Evolutionary conservation across 2,113 vertebrate genomes (phyloP).

Genomic region (Rhinolophus sinicus): DNA sequence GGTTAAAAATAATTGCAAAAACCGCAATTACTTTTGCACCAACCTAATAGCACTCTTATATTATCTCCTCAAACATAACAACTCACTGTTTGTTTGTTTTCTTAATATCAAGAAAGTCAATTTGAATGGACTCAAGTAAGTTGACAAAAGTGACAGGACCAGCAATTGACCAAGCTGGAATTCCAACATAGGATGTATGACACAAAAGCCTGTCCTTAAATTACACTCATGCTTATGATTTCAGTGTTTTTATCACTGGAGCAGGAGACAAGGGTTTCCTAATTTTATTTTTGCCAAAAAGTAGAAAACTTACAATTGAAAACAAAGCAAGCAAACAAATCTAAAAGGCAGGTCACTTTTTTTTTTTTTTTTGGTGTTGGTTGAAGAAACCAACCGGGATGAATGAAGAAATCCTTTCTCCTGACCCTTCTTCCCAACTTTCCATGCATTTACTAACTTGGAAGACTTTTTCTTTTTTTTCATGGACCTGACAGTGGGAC

Average conservation of each 20-base stretch:
- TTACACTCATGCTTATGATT: background rate
- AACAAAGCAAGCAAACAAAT: background rate
- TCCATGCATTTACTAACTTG: background rate
- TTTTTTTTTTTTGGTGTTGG: background rate
- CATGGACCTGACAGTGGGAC: accelerated
- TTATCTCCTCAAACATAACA: background rate
- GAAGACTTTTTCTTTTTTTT: background rate
- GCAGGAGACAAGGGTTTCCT: background rate
- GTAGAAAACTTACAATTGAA: background rate
- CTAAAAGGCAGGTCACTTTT: background rate
- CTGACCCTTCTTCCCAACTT: background rate
- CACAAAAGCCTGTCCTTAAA: background rate
- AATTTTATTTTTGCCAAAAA: background rate
- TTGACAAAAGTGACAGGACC: background rate
- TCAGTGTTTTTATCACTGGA: background rate
- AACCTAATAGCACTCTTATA: background rate
- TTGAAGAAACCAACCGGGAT: background rate
- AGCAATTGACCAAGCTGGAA: background rate
- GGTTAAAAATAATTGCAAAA: no score
- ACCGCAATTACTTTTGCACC: no score
- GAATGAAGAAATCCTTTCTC: background rate
- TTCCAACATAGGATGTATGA: background rate
- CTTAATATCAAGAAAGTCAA: background rate
- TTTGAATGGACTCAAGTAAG: background rate
- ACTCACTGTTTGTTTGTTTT: background rate